Conservation (phyloP, 1,140 invertebrate genomes). For the Melipona quadrifasciata region DNA sequence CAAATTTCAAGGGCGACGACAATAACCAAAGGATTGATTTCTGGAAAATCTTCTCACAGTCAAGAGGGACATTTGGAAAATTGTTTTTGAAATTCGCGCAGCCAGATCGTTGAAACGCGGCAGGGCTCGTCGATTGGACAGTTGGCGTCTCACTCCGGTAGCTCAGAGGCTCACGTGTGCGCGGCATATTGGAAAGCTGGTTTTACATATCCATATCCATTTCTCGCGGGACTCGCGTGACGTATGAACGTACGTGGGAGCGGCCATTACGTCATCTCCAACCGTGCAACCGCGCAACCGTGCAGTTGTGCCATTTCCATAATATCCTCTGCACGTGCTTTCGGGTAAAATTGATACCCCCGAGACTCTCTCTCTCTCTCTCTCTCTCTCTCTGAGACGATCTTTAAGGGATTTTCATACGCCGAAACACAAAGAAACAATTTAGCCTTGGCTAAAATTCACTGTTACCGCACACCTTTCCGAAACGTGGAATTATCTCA, state of each 20-base stretch:
- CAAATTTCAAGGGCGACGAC: too few relatives aligned
- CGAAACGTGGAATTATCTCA: too few relatives aligned
- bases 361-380: neutral
- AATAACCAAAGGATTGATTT: too few relatives aligned
- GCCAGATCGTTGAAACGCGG: slow-evolving; percentile 53
- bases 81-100: too few relatives aligned
- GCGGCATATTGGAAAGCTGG: slow-evolving; percentile 70
- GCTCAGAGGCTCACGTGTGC: slow-evolving; percentile 48
- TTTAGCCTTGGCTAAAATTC: too few relatives aligned
- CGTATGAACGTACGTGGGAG: slow-evolving; percentile 72
- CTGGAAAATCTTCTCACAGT: too few relatives aligned
- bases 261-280: slow-evolving; percentile 71
- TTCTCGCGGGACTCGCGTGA: slow-evolving; percentile 68
- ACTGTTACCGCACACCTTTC: too few relatives aligned
- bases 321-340: slow-evolving; percentile 34
- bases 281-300: slow-evolving; percentile 15
- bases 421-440: neutral
- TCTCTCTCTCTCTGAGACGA: too few relatives aligned
- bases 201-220: slow-evolving; percentile 74
- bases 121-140: slow-evolving; percentile 74
- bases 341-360: slow-evolving; percentile 50
- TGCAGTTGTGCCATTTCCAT: slow-evolving; percentile 39
- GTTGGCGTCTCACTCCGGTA: slow-evolving; percentile 76
- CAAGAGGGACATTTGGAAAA: too few relatives aligned
- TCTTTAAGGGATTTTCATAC: neutral